phyloP scores from a whole-genome alignment of 2,797 vertebrate genomes.

The Melanotaenia trifasciata region DNA sequence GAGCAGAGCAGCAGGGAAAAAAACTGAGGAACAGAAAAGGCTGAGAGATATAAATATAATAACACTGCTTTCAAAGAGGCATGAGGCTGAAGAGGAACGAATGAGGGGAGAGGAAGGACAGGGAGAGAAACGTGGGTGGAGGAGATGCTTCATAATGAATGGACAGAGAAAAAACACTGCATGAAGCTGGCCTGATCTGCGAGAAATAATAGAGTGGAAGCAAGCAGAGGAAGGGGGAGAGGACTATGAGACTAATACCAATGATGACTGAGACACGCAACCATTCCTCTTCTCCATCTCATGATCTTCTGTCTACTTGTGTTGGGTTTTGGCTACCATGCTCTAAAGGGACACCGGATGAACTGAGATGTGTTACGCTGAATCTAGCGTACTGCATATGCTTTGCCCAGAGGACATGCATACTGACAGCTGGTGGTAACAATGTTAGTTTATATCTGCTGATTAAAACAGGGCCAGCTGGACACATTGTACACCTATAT shows the following conservation, averaged over 20 bases:
- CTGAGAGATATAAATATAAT: constrained; percentile 35
- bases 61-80: constrained; percentile 27
- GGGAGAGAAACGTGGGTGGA: constrained; percentile 37
- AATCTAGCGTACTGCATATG: background rate
- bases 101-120: constrained; percentile 10
- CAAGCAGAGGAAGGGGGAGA: constrained; percentile 15
- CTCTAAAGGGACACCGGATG: constrained; percentile 13
- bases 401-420: constrained; percentile 10
- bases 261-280: constrained; percentile 37
- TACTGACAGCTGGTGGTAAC: constrained; percentile 9
- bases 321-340: constrained; percentile 6
- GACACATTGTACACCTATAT: background rate
- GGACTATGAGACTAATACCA: constrained; percentile 31
- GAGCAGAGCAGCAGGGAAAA: constrained; percentile 37
- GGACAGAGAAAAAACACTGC: constrained; percentile 35
- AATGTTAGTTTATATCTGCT: constrained; percentile 1
- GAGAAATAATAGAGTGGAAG: constrained; percentile 30
- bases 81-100: constrained; percentile 9
- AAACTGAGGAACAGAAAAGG: constrained; percentile 24
- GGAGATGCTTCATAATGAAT: constrained; percentile 48
- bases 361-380: background rate
- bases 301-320: constrained; percentile 15
- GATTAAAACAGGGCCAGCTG: background rate
- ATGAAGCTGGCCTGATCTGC: constrained; percentile 31
- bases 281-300: constrained; percentile 18